Evolutionary conservation across 2,888 invertebrate species (phyloP), one percentile per base, ranked within the genome.

Genomic region (Oscheius myriophilus): DNA sequence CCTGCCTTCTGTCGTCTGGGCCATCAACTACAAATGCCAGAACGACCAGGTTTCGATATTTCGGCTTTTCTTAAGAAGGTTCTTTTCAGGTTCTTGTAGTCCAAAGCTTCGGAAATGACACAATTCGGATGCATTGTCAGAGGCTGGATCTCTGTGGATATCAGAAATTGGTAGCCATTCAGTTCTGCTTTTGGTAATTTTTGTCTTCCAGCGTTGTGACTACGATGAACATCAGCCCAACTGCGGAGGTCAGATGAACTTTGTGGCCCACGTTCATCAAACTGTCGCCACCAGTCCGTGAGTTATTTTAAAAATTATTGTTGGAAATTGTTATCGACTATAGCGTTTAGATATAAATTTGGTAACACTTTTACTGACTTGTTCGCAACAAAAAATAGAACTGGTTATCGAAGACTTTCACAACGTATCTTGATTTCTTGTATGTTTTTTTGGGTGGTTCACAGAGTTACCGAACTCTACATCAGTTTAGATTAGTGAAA

Each of bases 121-220:
- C 85, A 6, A 85, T 85, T 53, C 77, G 85, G 65, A 85, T 85
- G 85, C 85, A 85, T 67, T 85, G 85, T 70, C 85, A 86, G 67
- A 69, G 75, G 41, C 63, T 86, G n/a, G 81, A 86, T 54, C 69
- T 85, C 9, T 85, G 85, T 57, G 85, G 85, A 11, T 81, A 81
- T 59, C 76, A 83, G 39, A 74, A 76, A 51, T 65, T 85, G 77
- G 83, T 83, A 54, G 46, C 75, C 4, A 23, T 61, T 49, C 42
- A 7, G 14, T 41, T 18, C 11, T 23, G 9, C 21, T n/a, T 26
- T 7, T 57, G 39, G 9, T 21, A 55, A 25, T 21, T 33, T 42
- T n/a, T 25, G 9, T 26, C 12, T 69, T 70, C 43, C 63, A 84
- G 81, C 73, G 78, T 33, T 85, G 85, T 63, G 81, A 84, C 46